A percentile compares a stretch with the other conserved stretches of the same genome.
Conservation (phyloP, 2,888 invertebrate species). For the Apodemia zela region DNA sequence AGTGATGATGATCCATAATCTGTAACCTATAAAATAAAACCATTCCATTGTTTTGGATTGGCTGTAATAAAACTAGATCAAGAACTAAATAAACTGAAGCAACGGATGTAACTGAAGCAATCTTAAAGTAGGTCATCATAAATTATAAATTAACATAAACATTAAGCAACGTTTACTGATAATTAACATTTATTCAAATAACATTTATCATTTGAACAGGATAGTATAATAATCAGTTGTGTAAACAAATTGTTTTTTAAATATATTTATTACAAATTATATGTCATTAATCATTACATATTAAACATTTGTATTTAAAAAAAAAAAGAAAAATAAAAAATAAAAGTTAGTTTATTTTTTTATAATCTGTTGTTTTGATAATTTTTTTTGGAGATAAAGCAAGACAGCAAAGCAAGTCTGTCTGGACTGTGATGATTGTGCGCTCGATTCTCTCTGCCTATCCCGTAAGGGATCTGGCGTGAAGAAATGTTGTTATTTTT, state of each 20-base stretch:
- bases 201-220: neutral
- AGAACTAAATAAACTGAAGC: neutral
- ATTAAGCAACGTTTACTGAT: slow-evolving; percentile 6
- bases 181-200: neutral
- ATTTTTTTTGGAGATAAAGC: no score
- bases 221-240: no score
- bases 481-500: no score
- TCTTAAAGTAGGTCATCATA: slow-evolving; percentile 4
- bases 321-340: neutral
- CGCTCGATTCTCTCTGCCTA: no score
- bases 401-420: no score
- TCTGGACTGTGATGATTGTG: no score
- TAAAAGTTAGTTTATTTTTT: neutral
- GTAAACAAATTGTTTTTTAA: neutral
- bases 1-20: neutral
- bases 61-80: neutral
- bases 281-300: neutral
- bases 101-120: slow-evolving; percentile 1
- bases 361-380: neutral
- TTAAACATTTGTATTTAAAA: neutral
- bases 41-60: no score
- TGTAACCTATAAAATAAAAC: no score
- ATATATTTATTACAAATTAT: neutral
- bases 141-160: slow-evolving; percentile 5
- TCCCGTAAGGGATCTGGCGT: no score